Conservation (phyloP, 2,888 invertebrate species). For the Bhutanitis thaidina region DNA sequence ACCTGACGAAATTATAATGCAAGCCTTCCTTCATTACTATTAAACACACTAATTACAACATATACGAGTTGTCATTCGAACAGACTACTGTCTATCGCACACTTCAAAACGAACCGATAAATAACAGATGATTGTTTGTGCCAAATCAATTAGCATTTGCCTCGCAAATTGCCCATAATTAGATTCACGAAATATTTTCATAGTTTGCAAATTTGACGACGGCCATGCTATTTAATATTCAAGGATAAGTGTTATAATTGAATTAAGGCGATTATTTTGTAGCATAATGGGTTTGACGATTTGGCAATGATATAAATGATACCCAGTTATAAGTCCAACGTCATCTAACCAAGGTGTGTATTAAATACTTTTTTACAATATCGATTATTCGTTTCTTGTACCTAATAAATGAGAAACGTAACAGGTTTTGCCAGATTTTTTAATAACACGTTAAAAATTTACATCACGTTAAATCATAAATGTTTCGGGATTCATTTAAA, state of each 20-base stretch:
- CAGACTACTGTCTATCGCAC: slow-evolving; percentile 3
- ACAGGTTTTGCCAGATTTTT: no score
- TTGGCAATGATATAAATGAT: slow-evolving; percentile 6
- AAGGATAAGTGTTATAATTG: slow-evolving; percentile 18
- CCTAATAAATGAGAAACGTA: no score
- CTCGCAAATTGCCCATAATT: slow-evolving; percentile 26
- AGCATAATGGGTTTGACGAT: slow-evolving; percentile 9
- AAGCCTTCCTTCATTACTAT: no score
- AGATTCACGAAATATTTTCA: slow-evolving; percentile 18
- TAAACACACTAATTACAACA: no score
- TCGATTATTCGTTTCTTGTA: no score
- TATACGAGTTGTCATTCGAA: no score
- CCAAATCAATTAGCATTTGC: slow-evolving; percentile 36
- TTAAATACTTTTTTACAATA: not conserved
- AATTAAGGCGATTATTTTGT: slow-evolving; percentile 11
- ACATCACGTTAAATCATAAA: no score
- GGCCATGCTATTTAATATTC: slow-evolving; percentile 14
- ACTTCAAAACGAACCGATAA: not conserved
- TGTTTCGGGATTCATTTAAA: no score
- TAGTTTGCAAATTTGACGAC: slow-evolving; percentile 23
- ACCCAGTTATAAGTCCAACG: slow-evolving; percentile 6
- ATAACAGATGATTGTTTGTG: slow-evolving; percentile 11
- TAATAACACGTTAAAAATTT: no score
- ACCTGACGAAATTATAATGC: no score
- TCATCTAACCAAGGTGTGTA: slow-evolving; percentile 5